These are phyloP conservation scores for Ptychobarbus kaznakovi DNA, from an alignment of 2,797 vertebrate genomes.

Conservation along the genomic window DNA sequence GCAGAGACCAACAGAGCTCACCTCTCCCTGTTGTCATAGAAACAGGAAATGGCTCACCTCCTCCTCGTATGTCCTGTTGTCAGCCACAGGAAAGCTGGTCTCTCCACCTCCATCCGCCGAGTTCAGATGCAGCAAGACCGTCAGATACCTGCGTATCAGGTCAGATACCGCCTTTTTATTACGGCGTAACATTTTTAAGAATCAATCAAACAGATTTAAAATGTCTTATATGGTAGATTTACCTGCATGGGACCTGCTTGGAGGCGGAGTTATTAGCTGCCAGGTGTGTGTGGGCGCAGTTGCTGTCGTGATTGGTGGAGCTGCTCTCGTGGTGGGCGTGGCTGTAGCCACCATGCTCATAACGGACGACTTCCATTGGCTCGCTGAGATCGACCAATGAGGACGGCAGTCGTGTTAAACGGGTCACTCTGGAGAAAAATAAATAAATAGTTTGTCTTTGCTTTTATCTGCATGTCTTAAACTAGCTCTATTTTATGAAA, in stretches of 20 bases:
- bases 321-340: constrained; percentile 94
- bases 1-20: constrained; percentile 23
- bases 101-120: constrained; percentile 91
- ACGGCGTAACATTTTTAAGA: too few relatives aligned
- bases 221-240: not conserved
- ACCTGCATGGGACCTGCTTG: constrained; percentile 77
- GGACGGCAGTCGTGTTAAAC: constrained; percentile 87
- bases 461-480: not conserved
- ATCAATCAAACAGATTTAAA: not conserved
- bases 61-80: constrained; percentile 95
- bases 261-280: constrained; percentile 82
- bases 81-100: constrained; percentile 93
- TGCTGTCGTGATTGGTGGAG: constrained; percentile 83
- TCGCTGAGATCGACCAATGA: constrained; percentile 92
- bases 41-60: constrained; percentile 76
- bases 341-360: constrained; percentile 90
- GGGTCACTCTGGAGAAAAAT: constrained; percentile 80
- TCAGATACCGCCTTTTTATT: not conserved
- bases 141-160: constrained; percentile 84
- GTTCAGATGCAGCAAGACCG: constrained; percentile 91
- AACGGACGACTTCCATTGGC: constrained; percentile 91
- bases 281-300: constrained; percentile 90
- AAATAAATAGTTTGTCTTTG: not conserved
- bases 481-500: not conserved
- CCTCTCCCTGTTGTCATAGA: constrained; percentile 29